phyloP scores from a whole-genome alignment of 2,113 vertebrate species.

The Zeus faber region DNA sequence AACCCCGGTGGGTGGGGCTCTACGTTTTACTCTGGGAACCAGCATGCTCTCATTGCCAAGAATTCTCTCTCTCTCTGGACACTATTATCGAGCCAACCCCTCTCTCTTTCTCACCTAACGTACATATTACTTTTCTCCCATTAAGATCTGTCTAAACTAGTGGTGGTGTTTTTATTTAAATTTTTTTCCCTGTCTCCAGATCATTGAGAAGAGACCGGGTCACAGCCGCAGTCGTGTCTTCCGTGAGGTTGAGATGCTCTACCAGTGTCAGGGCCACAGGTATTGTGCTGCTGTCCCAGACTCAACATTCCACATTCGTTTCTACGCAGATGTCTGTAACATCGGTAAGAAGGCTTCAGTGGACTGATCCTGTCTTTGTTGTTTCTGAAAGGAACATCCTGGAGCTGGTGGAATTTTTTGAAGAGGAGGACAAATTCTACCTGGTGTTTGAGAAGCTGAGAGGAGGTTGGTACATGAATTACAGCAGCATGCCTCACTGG shows the following conservation, averaged over 20 bases:
- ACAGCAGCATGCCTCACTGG: too few relatives aligned
- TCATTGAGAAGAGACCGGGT: constrained; percentile 93
- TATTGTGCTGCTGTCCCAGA: constrained; percentile 51
- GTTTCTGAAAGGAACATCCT: constrained; percentile 84
- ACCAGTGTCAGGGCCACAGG: constrained; percentile 99
- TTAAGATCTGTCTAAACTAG: background rate
- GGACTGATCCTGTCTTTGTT: background rate
- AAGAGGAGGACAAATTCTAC: constrained; percentile 97
- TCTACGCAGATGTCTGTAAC: background rate
- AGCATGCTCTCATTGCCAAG: too few relatives aligned
- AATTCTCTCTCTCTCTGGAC: too few relatives aligned
- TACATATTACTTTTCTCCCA: too few relatives aligned
- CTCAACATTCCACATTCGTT: background rate
- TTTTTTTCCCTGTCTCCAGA: constrained; percentile 73
- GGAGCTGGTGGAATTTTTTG: constrained; percentile 96
- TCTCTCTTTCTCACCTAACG: background rate
- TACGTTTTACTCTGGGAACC: too few relatives aligned
- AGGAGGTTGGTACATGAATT: constrained; percentile 79
- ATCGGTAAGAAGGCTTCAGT: background rate
- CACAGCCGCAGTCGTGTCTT: constrained; percentile 94
- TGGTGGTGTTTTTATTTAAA: background rate
- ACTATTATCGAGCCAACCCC: too few relatives aligned
- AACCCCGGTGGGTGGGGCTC: too few relatives aligned
- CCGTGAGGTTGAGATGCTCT: constrained; percentile 98
- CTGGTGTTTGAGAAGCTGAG: constrained; percentile 97